Percentiles rank a stretch among this genome's conserved stretches.
Evolutionary conservation across 2,113 vertebrate genomes (phyloP).

Genomic region (Ageneiosus marmoratus): DNA sequence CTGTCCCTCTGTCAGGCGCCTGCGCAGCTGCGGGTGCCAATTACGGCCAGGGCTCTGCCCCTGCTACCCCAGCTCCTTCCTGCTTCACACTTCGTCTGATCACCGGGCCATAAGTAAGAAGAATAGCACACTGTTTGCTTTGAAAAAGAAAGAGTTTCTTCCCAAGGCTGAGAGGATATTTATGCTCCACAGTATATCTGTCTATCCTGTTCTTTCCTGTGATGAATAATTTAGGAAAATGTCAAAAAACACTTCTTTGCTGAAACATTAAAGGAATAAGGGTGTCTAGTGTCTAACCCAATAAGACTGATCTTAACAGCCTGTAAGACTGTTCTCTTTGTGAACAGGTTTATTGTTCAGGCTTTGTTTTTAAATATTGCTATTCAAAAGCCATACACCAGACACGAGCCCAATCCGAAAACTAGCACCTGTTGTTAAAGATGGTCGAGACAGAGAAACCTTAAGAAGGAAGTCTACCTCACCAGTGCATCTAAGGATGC

Average conservation of each 20-base stretch:
- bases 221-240: conserved; percentile 2
- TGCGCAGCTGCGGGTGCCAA: conserved; percentile 91
- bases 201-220: neutral
- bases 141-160: conserved; percentile 11
- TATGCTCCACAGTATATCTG: neutral
- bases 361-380: neutral
- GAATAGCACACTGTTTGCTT: neutral
- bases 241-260: neutral
- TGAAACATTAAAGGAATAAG: neutral
- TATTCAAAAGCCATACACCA: neutral
- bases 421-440: neutral
- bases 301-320: neutral
- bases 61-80: neutral
- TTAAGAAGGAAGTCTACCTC: neutral
- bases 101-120: neutral
- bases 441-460: conserved; percentile 16
- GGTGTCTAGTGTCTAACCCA: neutral
- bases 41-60: conserved; percentile 61
- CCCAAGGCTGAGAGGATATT: conserved; percentile 6
- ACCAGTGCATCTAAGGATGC: conserved; percentile 6
- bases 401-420: neutral
- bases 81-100: neutral
- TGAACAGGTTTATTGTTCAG: neutral
- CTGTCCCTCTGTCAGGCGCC: conserved; percentile 73
- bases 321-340: neutral